phyloP scores from a whole-genome alignment of 2,888 invertebrate species.

The Slavum lentiscoides region DNA sequence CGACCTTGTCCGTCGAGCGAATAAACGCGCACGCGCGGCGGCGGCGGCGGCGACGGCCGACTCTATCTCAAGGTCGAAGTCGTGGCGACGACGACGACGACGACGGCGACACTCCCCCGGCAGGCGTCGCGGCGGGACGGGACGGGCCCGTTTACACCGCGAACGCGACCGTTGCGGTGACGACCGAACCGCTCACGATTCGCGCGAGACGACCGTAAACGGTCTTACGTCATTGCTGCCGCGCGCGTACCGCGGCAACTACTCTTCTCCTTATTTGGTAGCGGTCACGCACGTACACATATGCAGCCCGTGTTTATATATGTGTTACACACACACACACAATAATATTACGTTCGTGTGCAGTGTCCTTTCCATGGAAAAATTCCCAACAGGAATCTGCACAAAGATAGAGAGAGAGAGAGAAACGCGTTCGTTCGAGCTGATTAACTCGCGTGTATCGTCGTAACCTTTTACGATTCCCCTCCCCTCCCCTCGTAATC shows the following conservation, averaged over 20 bases:
- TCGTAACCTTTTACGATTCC: neutral
- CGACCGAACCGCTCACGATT: neutral
- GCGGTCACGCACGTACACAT: conserved; percentile 28
- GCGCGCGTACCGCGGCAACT: neutral
- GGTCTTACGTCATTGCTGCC: conserved; percentile 50
- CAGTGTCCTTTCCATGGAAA: conserved; percentile 20
- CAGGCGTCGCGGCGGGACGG: conserved; percentile 6
- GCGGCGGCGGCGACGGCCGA: neutral
- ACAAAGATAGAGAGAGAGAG: neutral
- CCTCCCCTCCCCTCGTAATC: neutral
- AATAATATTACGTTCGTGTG: neutral
- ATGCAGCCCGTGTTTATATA: neutral
- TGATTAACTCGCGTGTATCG: neutral
- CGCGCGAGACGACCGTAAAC: conserved; percentile 29
- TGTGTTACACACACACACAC: no score
- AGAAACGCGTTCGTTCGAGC: neutral
- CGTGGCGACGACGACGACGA: neutral
- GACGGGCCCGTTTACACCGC: conserved; percentile 37
- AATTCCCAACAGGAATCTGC: neutral
- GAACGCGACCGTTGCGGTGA: neutral
- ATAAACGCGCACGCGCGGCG: neutral
- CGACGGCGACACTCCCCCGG: conserved; percentile 46
- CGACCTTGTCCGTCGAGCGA: neutral
- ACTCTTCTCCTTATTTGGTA: conserved; percentile 52
- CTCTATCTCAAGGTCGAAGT: conserved; percentile 23